These are phyloP conservation scores for Ciona savignyi DNA, from an alignment of 23 tunicate species.

Conservation along the genomic window DNA sequence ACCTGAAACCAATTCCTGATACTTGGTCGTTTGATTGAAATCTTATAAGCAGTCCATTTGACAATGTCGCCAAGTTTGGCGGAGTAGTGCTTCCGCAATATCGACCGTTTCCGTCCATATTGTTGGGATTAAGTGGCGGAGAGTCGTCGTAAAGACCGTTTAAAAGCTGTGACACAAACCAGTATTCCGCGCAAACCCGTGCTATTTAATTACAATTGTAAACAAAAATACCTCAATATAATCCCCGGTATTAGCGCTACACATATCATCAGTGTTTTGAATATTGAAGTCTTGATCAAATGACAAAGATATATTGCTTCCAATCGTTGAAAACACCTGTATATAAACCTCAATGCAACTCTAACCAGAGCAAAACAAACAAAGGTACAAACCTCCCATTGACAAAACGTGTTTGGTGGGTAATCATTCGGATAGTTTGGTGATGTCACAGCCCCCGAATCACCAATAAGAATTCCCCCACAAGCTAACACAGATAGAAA, in stretches of 20 bases:
- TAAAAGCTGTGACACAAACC: constrained; percentile 51
- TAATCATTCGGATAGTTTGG: constrained; percentile 82
- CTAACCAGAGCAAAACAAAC: no score
- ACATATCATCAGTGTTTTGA: constrained; percentile 28
- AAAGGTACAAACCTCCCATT: constrained; percentile 53
- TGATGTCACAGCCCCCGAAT: constrained; percentile 60
- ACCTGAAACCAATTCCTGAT: constrained; percentile 70
- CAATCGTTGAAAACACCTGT: no score
- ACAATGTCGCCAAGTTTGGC: constrained; percentile 37
- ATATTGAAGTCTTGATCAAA: constrained; percentile 54
- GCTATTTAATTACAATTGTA: no score
- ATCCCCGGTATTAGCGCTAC: constrained; percentile 54
- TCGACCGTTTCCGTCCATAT: constrained; percentile 44
- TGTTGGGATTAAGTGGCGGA: constrained; percentile 55
- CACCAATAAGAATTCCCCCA: constrained; percentile 57
- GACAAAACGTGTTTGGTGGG: constrained; percentile 67
- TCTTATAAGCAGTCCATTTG: constrained; percentile 50
- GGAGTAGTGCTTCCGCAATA: constrained; percentile 75
- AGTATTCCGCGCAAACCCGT: no score
- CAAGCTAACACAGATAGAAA: constrained; percentile 33
- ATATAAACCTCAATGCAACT: no score
- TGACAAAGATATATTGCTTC: constrained; percentile 49
- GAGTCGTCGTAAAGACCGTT: constrained; percentile 78
- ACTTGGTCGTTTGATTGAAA: constrained; percentile 30
- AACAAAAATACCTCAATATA: constrained; percentile 54